Evolutionary conservation across 2,113 vertebrate genomes (phyloP).

Genomic region (Rallus limicola): DNA sequence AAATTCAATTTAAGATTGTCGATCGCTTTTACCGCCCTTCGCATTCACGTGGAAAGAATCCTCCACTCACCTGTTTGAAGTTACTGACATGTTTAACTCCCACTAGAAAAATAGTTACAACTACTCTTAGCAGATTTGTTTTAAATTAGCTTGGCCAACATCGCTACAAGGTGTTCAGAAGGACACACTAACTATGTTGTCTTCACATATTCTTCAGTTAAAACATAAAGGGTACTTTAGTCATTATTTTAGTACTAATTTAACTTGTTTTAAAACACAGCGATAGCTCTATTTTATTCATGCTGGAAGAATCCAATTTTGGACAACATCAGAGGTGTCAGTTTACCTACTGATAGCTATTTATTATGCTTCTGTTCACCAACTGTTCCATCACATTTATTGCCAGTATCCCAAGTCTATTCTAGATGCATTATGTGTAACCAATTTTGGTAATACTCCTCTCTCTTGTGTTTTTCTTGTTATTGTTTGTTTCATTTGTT

Average conservation of each 20-base stretch:
- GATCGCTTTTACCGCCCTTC: conserved; percentile 14
- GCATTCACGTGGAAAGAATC: not conserved
- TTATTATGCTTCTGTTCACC: not conserved
- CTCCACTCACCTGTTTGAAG: conserved; percentile 13
- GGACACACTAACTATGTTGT: accelerated
- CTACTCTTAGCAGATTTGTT: not conserved
- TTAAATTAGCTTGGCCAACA: not conserved
- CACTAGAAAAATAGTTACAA: not conserved
- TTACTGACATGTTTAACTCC: not conserved
- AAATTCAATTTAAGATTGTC: conserved; percentile 28
- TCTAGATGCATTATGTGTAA: not conserved
- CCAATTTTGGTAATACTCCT: not conserved
- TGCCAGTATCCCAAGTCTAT: not conserved
- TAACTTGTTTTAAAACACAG: not conserved
- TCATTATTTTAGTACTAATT: not conserved
- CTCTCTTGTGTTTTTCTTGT: accelerated
- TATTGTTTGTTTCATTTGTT: not conserved
- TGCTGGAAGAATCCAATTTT: not conserved
- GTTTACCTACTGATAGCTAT: not conserved
- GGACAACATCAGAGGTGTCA: not conserved
- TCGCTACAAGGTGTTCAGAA: not conserved
- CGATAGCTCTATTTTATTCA: not conserved
- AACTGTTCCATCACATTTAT: conserved; percentile 17
- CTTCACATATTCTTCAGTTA: not conserved
- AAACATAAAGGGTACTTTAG: not conserved